These are phyloP conservation scores for Pegea sp. DNA, from an alignment of 23 tunicate species.

Conservation along the genomic window DNA sequence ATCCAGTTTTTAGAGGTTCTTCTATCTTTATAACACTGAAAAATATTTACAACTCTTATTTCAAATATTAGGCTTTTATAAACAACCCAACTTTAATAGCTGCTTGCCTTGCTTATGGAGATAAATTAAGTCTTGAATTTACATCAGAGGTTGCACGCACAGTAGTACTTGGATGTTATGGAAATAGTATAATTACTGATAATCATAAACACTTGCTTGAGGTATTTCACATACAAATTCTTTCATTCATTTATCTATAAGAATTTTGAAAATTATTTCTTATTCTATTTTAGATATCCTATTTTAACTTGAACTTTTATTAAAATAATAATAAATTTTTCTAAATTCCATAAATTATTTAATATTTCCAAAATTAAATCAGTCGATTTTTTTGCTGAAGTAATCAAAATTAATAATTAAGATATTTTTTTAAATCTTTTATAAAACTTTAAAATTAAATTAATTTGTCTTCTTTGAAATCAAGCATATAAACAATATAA, in stretches of 20 bases:
- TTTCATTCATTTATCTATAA: neutral
- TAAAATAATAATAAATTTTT: too few relatives aligned
- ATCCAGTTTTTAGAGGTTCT: slow-evolving; percentile 56
- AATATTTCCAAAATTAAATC: too few relatives aligned
- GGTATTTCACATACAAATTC: slow-evolving; percentile 7
- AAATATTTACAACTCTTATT: neutral
- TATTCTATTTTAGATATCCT: too few relatives aligned
- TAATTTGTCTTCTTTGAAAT: neutral
- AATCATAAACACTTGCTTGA: slow-evolving; percentile 56
- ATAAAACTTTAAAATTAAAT: slow-evolving; percentile 1
- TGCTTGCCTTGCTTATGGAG: slow-evolving; percentile 94
- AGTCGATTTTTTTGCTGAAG: too few relatives aligned
- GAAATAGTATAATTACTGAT: slow-evolving; percentile 50
- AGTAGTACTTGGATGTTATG: slow-evolving; percentile 56
- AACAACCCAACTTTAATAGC: slow-evolving; percentile 90
- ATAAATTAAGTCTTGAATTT: slow-evolving; percentile 48
- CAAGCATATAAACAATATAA: neutral
- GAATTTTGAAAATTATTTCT: too few relatives aligned
- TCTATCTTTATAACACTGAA: neutral
- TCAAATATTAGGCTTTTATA: slow-evolving; percentile 19
- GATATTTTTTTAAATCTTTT: too few relatives aligned
- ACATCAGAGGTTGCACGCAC: slow-evolving; percentile 45
- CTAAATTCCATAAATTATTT: too few relatives aligned
- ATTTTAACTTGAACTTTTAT: too few relatives aligned
- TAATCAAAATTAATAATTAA: too few relatives aligned